These are phyloP conservation scores for Chaetophractus vellerosus DNA, from an alignment of 2,797 vertebrate genomes.

Conservation along the genomic window DNA sequence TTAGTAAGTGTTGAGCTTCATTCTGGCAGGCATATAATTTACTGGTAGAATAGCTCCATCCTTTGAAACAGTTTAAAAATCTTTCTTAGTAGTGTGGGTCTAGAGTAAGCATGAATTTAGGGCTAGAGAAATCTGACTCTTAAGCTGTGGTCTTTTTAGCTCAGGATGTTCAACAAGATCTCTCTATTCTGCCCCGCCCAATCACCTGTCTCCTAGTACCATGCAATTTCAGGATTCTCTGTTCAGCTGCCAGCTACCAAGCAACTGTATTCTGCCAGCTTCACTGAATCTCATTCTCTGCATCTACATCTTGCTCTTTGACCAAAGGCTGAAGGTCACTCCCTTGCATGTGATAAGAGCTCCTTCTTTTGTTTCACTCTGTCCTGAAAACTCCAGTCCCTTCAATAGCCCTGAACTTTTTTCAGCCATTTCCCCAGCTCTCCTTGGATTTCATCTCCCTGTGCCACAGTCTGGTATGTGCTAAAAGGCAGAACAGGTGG, in stretches of 20 bases:
- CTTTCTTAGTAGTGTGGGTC: neutral
- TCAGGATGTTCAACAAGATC: neutral
- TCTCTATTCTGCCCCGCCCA: neutral
- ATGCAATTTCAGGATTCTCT: neutral
- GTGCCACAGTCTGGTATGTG: neutral
- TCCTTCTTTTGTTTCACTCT: neutral
- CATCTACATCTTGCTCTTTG: neutral
- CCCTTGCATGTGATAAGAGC: neutral
- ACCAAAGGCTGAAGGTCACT: neutral
- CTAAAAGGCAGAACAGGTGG: neutral
- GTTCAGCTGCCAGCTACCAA: neutral
- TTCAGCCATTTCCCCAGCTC: neutral
- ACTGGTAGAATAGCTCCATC: neutral
- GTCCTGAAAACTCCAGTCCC: neutral
- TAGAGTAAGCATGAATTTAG: neutral
- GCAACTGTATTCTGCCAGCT: neutral
- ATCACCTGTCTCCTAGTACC: neutral
- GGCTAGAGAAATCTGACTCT: neutral
- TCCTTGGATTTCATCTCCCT: neutral
- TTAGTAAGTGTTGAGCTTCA: neutral
- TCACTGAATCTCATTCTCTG: neutral
- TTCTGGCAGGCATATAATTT: neutral
- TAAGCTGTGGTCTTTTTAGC: neutral
- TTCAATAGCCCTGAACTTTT: neutral
- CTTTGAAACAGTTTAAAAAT: neutral